Evolutionary conservation across 2,113 vertebrate species (phyloP).

Genomic region (Plecotus auritus): DNA sequence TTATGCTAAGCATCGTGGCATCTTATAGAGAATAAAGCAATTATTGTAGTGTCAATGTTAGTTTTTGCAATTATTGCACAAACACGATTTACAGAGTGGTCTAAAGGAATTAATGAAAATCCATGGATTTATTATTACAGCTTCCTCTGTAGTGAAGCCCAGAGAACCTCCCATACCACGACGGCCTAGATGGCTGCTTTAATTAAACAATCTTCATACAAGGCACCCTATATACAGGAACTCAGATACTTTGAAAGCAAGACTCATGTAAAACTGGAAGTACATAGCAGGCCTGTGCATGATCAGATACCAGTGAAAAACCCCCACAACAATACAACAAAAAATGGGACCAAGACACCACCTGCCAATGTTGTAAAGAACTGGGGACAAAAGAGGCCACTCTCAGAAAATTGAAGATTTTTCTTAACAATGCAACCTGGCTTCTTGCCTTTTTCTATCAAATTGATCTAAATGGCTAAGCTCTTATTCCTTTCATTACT

Average conservation of each 20-base stretch:
- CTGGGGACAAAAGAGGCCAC: not conserved
- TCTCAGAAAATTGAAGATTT: conserved; percentile 29
- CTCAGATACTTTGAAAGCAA: not conserved
- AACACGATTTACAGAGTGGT: not conserved
- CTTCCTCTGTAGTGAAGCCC: not conserved
- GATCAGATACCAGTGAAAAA: not conserved
- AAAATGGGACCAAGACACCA: not conserved
- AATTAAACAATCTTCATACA: not conserved
- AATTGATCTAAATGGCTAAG: not conserved
- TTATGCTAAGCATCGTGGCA: not conserved
- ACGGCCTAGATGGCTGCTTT: not conserved
- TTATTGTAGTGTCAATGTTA: not conserved
- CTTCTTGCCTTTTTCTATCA: conserved; percentile 28
- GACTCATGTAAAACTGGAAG: not conserved
- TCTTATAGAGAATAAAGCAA: not conserved
- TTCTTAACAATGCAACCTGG: not conserved
- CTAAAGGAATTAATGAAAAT: not conserved
- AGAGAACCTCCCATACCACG: not conserved
- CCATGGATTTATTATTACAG: not conserved
- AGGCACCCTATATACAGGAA: not conserved
- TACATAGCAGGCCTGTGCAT: not conserved
- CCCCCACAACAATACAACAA: not conserved
- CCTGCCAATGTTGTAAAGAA: conserved; percentile 5
- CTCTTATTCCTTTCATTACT: not conserved
- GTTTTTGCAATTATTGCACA: not conserved